phyloP scores from a whole-genome alignment of 2,797 vertebrate genomes.

The Oreortyx pictus region DNA sequence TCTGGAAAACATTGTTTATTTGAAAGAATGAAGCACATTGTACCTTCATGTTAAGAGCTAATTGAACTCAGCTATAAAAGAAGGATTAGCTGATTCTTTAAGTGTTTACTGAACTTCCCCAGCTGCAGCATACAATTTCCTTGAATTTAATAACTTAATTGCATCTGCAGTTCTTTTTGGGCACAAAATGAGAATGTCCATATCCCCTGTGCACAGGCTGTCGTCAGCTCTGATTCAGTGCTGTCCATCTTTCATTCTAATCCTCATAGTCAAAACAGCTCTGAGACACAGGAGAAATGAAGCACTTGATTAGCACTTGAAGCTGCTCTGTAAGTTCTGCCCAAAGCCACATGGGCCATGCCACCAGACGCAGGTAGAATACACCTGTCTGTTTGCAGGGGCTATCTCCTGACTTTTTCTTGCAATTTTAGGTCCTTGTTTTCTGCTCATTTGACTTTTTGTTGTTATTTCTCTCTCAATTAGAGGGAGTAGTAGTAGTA shows the following conservation, averaged over 20 bases:
- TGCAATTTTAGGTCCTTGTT: not conserved
- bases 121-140: not conserved
- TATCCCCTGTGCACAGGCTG: not conserved
- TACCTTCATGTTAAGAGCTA: conserved; percentile 7
- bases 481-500: not conserved
- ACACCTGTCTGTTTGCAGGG: not conserved
- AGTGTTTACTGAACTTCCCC: not conserved
- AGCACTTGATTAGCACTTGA: not conserved
- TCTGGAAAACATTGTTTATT: not conserved
- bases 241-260: not conserved
- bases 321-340: not conserved
- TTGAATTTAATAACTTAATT: conserved; percentile 36
- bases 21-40: not conserved
- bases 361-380: not conserved
- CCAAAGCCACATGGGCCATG: not conserved
- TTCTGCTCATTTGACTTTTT: not conserved
- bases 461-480: not conserved
- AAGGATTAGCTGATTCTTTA: not conserved
- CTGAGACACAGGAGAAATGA: not conserved
- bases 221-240: not conserved
- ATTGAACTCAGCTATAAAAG: conserved; percentile 2
- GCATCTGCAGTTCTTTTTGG: not conserved
- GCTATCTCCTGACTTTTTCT: no score
- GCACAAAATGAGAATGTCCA: not conserved
- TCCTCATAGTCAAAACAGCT: not conserved